Evolutionary conservation across 2,797 vertebrate species (phyloP).

Genomic region (Xenentodon cancila): DNA sequence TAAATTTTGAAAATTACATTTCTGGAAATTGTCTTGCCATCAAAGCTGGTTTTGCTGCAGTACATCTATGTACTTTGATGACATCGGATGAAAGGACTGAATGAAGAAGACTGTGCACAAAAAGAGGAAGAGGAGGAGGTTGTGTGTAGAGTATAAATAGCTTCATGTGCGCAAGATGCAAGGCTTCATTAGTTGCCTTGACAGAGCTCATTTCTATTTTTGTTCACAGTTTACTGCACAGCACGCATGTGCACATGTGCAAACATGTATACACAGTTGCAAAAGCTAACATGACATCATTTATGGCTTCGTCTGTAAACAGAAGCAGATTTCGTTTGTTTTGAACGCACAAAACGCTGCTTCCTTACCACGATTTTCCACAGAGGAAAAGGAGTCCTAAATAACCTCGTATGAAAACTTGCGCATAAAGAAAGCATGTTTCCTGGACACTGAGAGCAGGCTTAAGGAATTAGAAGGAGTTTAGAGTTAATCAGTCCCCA

Average conservation of each 20-base stretch:
- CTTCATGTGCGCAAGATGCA: slow-evolving; percentile 60
- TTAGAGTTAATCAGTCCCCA: slow-evolving; percentile 80
- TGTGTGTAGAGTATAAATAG: slow-evolving; percentile 75
- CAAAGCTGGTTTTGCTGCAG: no score
- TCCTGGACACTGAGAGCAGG: slow-evolving; percentile 70
- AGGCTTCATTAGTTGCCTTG: slow-evolving; percentile 72
- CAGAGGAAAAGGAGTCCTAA: background rate
- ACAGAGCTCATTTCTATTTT: slow-evolving; percentile 71
- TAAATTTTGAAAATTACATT: no score
- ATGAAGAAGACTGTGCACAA: slow-evolving; percentile 32
- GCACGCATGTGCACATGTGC: slow-evolving; percentile 25
- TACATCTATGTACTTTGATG: background rate
- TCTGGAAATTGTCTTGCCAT: no score
- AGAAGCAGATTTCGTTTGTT: background rate
- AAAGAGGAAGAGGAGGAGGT: slow-evolving; percentile 51
- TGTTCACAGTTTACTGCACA: slow-evolving; percentile 41
- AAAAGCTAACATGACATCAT: background rate
- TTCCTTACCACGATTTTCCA: background rate
- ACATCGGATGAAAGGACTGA: slow-evolving; percentile 43
- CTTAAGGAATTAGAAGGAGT: slow-evolving; percentile 81
- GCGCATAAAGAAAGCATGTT: slow-evolving; percentile 69
- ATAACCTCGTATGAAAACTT: slow-evolving; percentile 28
- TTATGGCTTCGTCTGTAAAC: background rate
- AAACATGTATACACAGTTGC: slow-evolving; percentile 13
- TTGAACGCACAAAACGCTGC: background rate